phyloP scores from a whole-genome alignment of 2,797 vertebrate genomes.

The Mallotus villosus region DNA sequence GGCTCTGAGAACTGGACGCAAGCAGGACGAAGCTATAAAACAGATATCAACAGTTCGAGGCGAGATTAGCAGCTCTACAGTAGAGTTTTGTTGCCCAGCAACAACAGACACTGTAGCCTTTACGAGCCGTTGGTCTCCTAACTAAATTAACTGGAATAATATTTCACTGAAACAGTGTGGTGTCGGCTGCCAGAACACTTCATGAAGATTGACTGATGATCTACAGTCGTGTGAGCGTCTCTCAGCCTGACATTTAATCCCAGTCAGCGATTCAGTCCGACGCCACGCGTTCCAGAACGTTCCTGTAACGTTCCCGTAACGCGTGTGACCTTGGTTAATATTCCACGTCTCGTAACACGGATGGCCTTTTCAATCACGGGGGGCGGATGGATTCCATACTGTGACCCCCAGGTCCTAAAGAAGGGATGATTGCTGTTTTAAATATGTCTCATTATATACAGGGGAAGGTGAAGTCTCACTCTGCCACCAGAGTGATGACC shows the following conservation, averaged over 20 bases:
- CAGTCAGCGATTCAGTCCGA: conserved; percentile 56
- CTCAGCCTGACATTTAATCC: conserved; percentile 67
- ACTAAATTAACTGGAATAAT: conserved; percentile 72
- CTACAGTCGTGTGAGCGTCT: conserved; percentile 64
- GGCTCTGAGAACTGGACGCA: neutral
- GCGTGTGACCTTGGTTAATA: conserved; percentile 69
- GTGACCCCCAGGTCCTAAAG: conserved; percentile 68
- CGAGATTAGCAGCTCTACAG: neutral
- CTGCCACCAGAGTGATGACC: conserved; percentile 48
- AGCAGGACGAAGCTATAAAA: neutral
- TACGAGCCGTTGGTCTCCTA: conserved; percentile 61
- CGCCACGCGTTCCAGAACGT: conserved; percentile 53
- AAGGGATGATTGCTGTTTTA: conserved; percentile 73
- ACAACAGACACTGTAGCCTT: conserved; percentile 47
- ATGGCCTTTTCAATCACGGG: conserved; percentile 69
- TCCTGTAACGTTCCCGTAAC: conserved; percentile 41
- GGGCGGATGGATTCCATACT: conserved; percentile 63
- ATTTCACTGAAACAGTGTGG: conserved; percentile 66
- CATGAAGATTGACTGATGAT: conserved; percentile 64
- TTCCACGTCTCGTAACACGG: conserved; percentile 49
- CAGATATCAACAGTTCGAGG: neutral
- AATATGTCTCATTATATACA: conserved; percentile 75
- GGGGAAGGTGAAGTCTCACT: conserved; percentile 60
- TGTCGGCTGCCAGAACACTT: conserved; percentile 48
- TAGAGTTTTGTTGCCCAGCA: conserved; percentile 34